A percentile compares a stretch with the other conserved stretches of the same genome.
These are phyloP conservation scores for Cepphus grylle DNA, from an alignment of 2,113 vertebrate species.

Conservation along the genomic window DNA sequence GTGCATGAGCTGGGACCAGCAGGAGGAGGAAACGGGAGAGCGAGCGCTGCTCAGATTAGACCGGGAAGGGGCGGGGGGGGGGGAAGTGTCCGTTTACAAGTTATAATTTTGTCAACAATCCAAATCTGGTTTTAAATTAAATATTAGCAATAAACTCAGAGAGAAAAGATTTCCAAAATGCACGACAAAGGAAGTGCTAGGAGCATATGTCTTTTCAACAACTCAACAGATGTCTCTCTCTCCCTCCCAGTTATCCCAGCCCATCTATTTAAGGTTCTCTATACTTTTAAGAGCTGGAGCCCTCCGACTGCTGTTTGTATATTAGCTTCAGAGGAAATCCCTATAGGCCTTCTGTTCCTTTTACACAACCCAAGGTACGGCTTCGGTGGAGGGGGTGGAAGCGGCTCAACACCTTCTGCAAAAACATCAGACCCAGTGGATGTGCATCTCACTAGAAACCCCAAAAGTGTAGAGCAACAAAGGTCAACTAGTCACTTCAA, in stretches of 20 bases:
- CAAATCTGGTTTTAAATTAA: slow-evolving; percentile 59
- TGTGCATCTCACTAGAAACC: background rate
- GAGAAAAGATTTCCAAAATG: slow-evolving; percentile 46
- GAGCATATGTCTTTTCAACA: slow-evolving; percentile 55
- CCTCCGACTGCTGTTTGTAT: background rate
- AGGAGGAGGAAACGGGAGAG: background rate
- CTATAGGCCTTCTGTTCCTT: slow-evolving; percentile 30
- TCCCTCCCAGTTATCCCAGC: slow-evolving; percentile 28
- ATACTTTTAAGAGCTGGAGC: slow-evolving; percentile 18
- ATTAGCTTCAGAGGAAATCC: slow-evolving; percentile 25
- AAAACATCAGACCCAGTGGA: background rate
- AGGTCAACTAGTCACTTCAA: background rate
- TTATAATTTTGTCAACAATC: slow-evolving; percentile 51
- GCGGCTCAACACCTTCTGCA: background rate
- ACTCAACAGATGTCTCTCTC: slow-evolving; percentile 48
- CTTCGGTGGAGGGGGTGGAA: background rate
- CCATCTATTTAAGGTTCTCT: slow-evolving; percentile 33
- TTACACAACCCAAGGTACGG: background rate
- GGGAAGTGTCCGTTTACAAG: background rate
- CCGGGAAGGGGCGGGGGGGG: background rate
- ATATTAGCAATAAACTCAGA: slow-evolving; percentile 47
- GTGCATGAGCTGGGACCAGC: background rate
- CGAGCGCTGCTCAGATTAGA: background rate
- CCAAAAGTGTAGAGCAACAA: background rate
- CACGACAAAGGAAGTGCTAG: slow-evolving; percentile 45